A percentile compares a stretch with the other conserved stretches of the same genome.
Conservation (phyloP, 1,140 invertebrate genomes). For the Drosophila nebulosa region DNA sequence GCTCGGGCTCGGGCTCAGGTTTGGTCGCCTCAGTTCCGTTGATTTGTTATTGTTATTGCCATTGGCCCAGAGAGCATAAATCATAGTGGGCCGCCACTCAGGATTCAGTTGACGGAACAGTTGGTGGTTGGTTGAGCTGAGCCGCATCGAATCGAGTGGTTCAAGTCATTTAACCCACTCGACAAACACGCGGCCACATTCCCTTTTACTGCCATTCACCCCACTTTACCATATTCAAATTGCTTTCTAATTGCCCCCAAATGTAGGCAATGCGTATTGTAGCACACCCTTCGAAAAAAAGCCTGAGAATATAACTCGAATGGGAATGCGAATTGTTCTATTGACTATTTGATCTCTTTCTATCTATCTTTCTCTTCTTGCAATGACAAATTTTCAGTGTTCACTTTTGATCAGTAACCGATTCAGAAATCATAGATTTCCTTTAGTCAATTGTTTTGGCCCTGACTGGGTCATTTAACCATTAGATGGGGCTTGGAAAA, state of each 20-base stretch:
- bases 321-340: too few species aligned
- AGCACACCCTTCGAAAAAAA: background rate
- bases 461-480: too few species aligned
- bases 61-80: constrained; percentile 60
- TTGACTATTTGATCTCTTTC: too few species aligned
- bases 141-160: too few species aligned
- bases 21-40: constrained; percentile 52
- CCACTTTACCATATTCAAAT: constrained; percentile 41
- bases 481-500: background rate
- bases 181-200: constrained; percentile 32
- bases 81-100: constrained; percentile 34
- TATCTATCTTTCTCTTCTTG: too few species aligned
- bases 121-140: constrained; percentile 31
- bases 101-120: constrained; percentile 29
- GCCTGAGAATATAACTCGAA: too few species aligned
- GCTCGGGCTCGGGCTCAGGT: too few species aligned
- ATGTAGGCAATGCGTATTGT: constrained; percentile 49
- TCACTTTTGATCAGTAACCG: too few species aligned
- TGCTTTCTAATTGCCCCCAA: constrained; percentile 77
- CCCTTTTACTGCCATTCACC: background rate
- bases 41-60: constrained; percentile 79
- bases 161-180: constrained; percentile 79
- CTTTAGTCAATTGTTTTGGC: too few species aligned
- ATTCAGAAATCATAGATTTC: too few species aligned
- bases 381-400: too few species aligned